phyloP scores from a whole-genome alignment of 2,797 vertebrate genomes.

The Parauchenoglanis ngamensis region DNA sequence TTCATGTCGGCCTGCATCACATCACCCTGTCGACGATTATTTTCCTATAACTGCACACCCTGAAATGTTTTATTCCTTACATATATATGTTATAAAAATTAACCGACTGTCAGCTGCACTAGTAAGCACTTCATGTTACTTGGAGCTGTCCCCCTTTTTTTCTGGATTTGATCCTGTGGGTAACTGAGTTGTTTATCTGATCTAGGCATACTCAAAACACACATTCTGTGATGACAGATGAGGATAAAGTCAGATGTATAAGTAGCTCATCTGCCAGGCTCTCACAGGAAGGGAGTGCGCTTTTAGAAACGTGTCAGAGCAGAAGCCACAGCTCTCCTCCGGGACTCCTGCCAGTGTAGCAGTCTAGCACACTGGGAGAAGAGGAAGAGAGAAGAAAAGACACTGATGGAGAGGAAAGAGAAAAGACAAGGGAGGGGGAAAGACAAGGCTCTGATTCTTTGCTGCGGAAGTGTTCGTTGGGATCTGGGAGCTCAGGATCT shows the following conservation, averaged over 20 bases:
- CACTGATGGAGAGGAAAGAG: constrained; percentile 50
- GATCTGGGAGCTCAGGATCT: constrained; percentile 40
- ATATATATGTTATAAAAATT: background rate
- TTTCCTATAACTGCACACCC: background rate
- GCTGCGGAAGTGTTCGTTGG: constrained; percentile 42
- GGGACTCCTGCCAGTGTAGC: constrained; percentile 39
- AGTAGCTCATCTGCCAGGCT: constrained; percentile 44
- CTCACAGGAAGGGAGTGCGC: constrained; percentile 39
- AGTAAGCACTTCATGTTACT: background rate
- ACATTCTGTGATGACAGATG: constrained; percentile 35
- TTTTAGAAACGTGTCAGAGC: constrained; percentile 52
- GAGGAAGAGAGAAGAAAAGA: constrained; percentile 49
- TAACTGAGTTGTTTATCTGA: constrained; percentile 31
- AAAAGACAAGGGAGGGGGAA: constrained; percentile 28
- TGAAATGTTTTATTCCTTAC: background rate
- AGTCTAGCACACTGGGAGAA: constrained; percentile 36
- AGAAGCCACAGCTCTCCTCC: constrained; percentile 48
- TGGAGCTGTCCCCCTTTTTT: background rate
- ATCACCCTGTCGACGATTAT: background rate
- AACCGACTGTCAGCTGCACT: background rate
- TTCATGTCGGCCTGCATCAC: background rate
- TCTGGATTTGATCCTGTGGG: constrained; percentile 23
- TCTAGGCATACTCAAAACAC: constrained; percentile 28
- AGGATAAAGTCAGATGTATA: constrained; percentile 44
- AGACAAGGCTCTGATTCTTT: constrained; percentile 50